Percentiles rank a stretch among this genome's conserved stretches.
phyloP scores from a whole-genome alignment of 2,113 vertebrate species.

The Callocephalon fimbriatum region DNA sequence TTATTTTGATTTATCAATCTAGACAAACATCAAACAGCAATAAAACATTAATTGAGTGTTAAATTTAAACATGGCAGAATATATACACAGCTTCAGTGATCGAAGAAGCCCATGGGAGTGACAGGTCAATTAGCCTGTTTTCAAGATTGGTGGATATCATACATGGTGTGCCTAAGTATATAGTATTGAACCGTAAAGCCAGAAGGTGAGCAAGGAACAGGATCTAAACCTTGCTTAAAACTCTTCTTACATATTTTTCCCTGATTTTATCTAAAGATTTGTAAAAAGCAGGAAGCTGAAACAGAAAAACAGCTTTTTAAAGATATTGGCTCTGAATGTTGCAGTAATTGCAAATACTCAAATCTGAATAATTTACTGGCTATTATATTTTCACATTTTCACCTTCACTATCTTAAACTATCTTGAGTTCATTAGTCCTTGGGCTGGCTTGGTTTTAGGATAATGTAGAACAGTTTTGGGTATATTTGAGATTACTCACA shows the following conservation, averaged over 20 bases:
- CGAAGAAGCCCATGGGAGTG: neutral
- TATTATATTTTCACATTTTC: neutral
- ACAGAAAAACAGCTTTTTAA: neutral
- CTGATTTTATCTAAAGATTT: neutral
- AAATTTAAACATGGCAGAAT: neutral
- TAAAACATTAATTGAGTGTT: neutral
- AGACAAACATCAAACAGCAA: neutral
- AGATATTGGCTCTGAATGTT: neutral
- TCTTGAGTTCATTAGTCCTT: neutral
- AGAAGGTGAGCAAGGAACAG: neutral
- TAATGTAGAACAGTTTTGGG: neutral
- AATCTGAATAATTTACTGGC: neutral
- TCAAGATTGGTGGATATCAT: neutral
- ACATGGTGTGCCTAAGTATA: neutral
- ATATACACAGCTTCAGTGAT: neutral
- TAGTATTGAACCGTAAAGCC: neutral
- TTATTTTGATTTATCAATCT: slow-evolving; percentile 11
- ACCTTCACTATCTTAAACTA: neutral
- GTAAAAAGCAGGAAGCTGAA: neutral
- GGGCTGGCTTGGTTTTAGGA: neutral
- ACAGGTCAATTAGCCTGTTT: neutral
- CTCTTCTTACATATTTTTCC: neutral
- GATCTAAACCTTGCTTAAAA: neutral
- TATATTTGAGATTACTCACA: neutral
- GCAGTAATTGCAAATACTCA: neutral